Base-by-base conservation (phyloP, 2,888 invertebrate genomes). In the Cryptocheilus praepositus region DNA sequence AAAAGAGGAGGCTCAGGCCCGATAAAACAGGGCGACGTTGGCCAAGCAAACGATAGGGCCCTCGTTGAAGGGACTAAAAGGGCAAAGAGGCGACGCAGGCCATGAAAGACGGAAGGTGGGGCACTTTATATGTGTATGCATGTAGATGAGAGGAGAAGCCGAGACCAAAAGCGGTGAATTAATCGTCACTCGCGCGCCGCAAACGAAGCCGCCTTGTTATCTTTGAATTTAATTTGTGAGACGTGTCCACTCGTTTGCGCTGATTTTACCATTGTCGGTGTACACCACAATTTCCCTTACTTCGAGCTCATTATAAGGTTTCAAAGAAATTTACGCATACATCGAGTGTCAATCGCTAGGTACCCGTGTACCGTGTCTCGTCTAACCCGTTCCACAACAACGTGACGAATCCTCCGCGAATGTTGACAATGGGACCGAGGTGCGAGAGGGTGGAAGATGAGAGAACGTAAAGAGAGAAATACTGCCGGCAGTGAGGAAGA, bases 121-220 rank as follows among this genome's bases (percentile, higher is more conserved):
- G 22, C 36, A 18, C 71, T 57, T 67, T 63, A 46, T 57, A 67
- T 56, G 65, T 62, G 68, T 71, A 66, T 71, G 67, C 60, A 57
- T 68, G 65, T 64, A 73, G 69, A 75, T 74, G 73, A 79, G 75
- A 69, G 73, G 61, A 46, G 46, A 63, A 64, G 57, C 51, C 70
- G 74, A 71, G 83, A 81, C 84, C 81, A 83, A 81, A 83, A 83
- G 81, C 84, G 85, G 86, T 84, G 86, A 85, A 85, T 85, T 85
- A 85, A 85, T 85, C 85, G 84, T 84, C 85, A 85, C 85, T 86
- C 83, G 85, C 85, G 85, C 85, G 82, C 84, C 80, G 84, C 81
- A 80, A 80, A 76, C 77, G 81, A 79, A 77, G 77, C 77, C 77
- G 71, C 79, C 70, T 36, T 36, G 36, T 36, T 36, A 36, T 36